Evolutionary conservation across 2,888 invertebrate genomes (phyloP), one percentile per base, ranked within the genome.

Genomic region (Xestia sexstrigata): DNA sequence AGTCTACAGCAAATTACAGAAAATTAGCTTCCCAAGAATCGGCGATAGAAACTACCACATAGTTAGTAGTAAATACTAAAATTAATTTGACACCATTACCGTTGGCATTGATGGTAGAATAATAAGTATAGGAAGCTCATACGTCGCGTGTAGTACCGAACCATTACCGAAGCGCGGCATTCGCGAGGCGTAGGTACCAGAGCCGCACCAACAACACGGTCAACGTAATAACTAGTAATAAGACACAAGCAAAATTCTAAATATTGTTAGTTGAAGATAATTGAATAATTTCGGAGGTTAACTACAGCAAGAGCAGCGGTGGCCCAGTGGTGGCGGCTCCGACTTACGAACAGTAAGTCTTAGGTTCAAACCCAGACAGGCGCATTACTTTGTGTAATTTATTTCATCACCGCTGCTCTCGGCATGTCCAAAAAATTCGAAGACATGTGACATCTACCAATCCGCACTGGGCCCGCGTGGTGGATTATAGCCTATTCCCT

Each of bases 61-160:
- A 84, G 60, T 76, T 68, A 58, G 58, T 26, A 26, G 70, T 20
- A 55, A 76, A 85, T 85, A 76, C 42, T 49, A 20, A 76, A 81
- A 85, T 85, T 55, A 68, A 73, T 70, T 81, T 85, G 85, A 85
- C 83, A 85, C 73, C 73, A 35, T 76, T 76, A 69, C 30, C 8
- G 66, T 30, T 35, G 35, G 47, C 35, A 62, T 52, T 73, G 62
- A 72, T 70, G 52, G 13, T 13, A 49, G 47, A 72, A 66, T 81
- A 69, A 70, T 74, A 65, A 70, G 60, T 42, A 42, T 55, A 55
- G 79, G 67, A 73, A 58, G 35, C 83, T 17, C 30, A 52, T 30
- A 68, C 26, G 47, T 11, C n/a, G 42, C n/a, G 13, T 39, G 49
- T 42, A 26, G 45, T n/a, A 0, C 0, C 39, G 45, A 20, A 0